Base-by-base conservation (phyloP, 1,140 invertebrate genomes). In the Aphaenogaster ashmeadi region DNA sequence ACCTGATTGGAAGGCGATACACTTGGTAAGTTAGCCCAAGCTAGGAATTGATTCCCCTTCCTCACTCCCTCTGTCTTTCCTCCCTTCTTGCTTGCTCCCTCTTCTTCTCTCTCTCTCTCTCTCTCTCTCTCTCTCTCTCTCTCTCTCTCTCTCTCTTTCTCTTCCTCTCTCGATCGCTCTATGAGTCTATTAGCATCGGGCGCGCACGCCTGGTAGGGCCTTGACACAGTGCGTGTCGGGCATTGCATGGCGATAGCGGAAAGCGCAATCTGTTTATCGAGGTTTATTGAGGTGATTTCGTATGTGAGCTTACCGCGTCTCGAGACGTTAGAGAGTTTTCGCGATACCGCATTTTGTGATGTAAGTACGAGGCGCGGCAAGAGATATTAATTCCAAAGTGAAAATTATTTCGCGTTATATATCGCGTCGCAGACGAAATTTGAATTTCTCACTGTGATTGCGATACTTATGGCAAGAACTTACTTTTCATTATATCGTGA, bases 261-360 rank as follows among this genome's bases (percentile, higher is more conserved):
- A 95, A 95, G 93, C 93, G 93, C 94, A 94, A 95, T 94, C 93
- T 94, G 94, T 95, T 95, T 95, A 95, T 95, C 94, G 92, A 90
- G 91, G 91, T 94, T 94, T 94, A 94, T 94, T 93, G 94, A 83
- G 52, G 89, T 88, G 87, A 94, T 94, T 94, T 94, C 89, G 91
- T 88, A 88, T 86, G 60, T 52, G 9, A 69, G 66, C 27, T 44
- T 58, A 33, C 11, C 54, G 41, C 58, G 58, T 83, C 58, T 47
- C 47, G 15, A 60, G 66, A 56, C 18, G 38, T 52, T 11, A 54
- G 15, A 52, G 44, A 69, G 18, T 60, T 47, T 21, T 58, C 27
- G 41, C 6, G 33, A 38, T 38, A 72, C 11, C n/a, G 21, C 52
- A n/a, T 83, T 36, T 74, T 8, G 21, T 7, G n/a, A 6, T 38